A percentile compares a stretch with the other conserved stretches of the same genome.
Conservation (phyloP, 2,113 vertebrate species). For the Austrofundulus limnaeus region DNA sequence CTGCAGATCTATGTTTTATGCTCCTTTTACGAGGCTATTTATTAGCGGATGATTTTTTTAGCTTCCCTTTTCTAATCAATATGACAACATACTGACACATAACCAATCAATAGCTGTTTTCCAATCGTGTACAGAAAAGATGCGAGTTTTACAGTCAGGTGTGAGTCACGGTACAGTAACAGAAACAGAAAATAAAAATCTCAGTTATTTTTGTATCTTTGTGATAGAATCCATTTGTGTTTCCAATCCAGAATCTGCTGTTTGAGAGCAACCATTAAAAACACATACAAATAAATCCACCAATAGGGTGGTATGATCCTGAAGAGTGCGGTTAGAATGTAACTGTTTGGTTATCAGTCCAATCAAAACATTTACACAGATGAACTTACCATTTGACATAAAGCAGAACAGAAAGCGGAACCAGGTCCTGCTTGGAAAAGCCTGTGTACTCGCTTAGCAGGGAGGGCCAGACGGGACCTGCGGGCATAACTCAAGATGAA, state of each 20-base stretch:
- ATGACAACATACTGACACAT: slow-evolving; percentile 13
- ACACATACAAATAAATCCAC: too few species aligned
- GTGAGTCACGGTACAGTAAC: background rate
- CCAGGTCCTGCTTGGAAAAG: slow-evolving; percentile 87
- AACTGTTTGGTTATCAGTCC: background rate
- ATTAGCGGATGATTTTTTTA: slow-evolving; percentile 2
- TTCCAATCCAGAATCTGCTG: background rate
- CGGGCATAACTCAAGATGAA: slow-evolving; percentile 19
- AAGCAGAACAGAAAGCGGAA: slow-evolving; percentile 78
- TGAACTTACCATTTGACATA: slow-evolving; percentile 77
- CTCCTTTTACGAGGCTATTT: background rate
- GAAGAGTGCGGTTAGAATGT: too few species aligned
- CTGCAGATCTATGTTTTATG: background rate
- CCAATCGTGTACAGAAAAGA: background rate
- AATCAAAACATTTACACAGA: background rate
- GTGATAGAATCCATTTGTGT: background rate
- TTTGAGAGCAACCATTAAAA: too few species aligned
- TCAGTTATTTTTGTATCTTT: background rate
- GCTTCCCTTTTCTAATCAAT: slow-evolving; percentile 21
- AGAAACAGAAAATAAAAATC: background rate
- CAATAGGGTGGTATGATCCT: too few species aligned
- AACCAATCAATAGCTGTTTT: slow-evolving; percentile 36
- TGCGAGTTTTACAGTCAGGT: background rate
- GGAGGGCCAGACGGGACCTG: slow-evolving; percentile 89
- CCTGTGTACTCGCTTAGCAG: slow-evolving; percentile 86